Base-by-base conservation (phyloP, 2,888 invertebrate species). In the Campoplex nolae region DNA sequence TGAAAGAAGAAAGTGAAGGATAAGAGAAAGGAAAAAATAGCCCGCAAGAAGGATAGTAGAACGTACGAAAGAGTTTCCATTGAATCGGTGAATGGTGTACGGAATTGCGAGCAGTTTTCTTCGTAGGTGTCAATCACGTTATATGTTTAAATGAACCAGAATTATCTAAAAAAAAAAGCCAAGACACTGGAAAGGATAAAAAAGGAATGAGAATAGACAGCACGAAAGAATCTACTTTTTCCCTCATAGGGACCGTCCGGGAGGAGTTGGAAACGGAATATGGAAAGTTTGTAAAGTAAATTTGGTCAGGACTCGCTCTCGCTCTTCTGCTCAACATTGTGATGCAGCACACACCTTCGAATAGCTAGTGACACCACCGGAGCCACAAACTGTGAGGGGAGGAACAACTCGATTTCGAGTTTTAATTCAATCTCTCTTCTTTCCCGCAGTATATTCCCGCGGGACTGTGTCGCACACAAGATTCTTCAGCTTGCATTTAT, bases 201-300 rank as follows among this genome's bases (percentile, higher is more conserved):
- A 71, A 71, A 62, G 16, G 67, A n/a, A 51, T 67, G 38, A 48
- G 77, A 56, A 28, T 68, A 38, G 48, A 45, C 3, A 48, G 48
- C 35, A 23, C 45, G n/a, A 45, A 58, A 54, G 23, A 78, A 81
- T 73, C 35, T 62, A 51, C 80, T 80, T 73, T 65, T 73, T 80
- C 71, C 35, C 45, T 73, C 71, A 70, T 65, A 38, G 62, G 42
- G 73, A 51, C 65, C 38, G 35, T 70, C 58, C 58, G 79, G 16
- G 23, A 54, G 58, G 70, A 79, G 79, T 79, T 58, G 58, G n/a
- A 70, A 70, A 68, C 83, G 86, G 88, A 87, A 92, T 91, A 90
- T 91, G 91, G 89, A 91, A 92, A 92, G 92, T 93, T 93, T 84
- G 90, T 79, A 91, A 91, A 93, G 93, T 93, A 93, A 93, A 92